phyloP scores from a whole-genome alignment of 2,888 invertebrate species.

The Psococerastis gibbosa region DNA sequence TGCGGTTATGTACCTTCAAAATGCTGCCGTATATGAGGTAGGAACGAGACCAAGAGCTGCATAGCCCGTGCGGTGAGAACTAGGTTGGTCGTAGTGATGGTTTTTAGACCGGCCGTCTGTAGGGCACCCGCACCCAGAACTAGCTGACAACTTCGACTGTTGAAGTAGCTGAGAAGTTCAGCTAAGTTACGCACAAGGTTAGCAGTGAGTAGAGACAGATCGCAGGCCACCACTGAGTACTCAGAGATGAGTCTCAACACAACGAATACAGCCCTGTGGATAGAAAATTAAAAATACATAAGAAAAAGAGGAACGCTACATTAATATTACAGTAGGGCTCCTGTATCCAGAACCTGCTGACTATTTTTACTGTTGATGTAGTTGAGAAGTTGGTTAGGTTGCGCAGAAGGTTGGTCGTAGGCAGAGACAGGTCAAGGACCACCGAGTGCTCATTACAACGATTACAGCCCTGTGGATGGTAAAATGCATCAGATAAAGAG shows the following conservation, averaged over 20 bases:
- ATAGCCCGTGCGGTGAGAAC: conserved; percentile 69
- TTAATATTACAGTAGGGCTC: too few species aligned
- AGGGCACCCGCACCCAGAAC: conserved; percentile 94
- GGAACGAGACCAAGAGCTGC: conserved; percentile 60
- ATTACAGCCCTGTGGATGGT: too few species aligned
- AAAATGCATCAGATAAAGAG: too few species aligned
- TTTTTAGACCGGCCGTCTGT: conserved; percentile 81
- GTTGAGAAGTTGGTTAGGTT: too few species aligned
- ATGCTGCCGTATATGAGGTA: conserved; percentile 49
- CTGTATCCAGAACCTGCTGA: too few species aligned
- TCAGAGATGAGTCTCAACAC: conserved; percentile 80
- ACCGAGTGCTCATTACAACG: too few species aligned
- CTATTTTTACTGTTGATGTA: too few species aligned
- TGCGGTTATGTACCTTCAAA: conserved; percentile 44
- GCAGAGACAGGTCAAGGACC: too few species aligned
- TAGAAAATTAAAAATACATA: conserved; percentile 6
- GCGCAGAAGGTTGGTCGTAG: too few species aligned
- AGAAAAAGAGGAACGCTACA: too few species aligned
- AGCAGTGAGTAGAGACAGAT: conserved; percentile 34
- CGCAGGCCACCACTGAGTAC: conserved; percentile 48
- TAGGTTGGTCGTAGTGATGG: conserved; percentile 86
- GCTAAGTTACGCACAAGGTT: conserved; percentile 67
- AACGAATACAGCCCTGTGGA: conserved; percentile 51
- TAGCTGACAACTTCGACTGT: conserved; percentile 78
- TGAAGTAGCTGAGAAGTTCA: conserved; percentile 74